Conservation (phyloP, 2,797 vertebrate genomes). For the Martes flavigula region DNA sequence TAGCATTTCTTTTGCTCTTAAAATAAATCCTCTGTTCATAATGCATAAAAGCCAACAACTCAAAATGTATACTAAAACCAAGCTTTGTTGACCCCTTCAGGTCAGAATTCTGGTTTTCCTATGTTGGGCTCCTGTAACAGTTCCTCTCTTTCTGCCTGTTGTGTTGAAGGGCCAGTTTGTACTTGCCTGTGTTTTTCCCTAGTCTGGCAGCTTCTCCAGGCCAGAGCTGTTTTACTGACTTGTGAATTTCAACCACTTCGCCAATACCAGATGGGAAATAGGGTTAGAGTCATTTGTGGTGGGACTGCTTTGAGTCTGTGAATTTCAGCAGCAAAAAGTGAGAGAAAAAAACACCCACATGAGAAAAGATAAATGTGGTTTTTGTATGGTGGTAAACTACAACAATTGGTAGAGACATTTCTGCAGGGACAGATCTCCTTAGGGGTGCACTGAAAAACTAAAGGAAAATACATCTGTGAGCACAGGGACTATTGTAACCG, state of each 20-base stretch:
- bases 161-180: neutral
- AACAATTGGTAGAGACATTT: neutral
- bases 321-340: neutral
- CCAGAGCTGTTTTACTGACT: neutral
- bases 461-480: neutral
- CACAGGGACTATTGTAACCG: neutral
- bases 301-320: neutral
- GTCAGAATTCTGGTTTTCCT: neutral
- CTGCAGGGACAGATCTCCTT: neutral
- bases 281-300: neutral
- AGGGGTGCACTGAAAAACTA: neutral
- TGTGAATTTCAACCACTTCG: neutral
- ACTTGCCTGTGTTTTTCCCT: neutral
- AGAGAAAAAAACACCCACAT: neutral
- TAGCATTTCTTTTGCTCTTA: conserved; percentile 12
- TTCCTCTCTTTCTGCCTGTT: neutral
- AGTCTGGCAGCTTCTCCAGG: neutral
- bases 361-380: neutral
- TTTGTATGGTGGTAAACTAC: neutral
- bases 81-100: neutral
- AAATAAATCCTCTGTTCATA: neutral
- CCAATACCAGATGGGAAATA: neutral
- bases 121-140: neutral
- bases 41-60: neutral
- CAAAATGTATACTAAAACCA: neutral